Evolutionary conservation across 2,797 vertebrate species (phyloP).

Genomic region (Malacoctenus gilli): DNA sequence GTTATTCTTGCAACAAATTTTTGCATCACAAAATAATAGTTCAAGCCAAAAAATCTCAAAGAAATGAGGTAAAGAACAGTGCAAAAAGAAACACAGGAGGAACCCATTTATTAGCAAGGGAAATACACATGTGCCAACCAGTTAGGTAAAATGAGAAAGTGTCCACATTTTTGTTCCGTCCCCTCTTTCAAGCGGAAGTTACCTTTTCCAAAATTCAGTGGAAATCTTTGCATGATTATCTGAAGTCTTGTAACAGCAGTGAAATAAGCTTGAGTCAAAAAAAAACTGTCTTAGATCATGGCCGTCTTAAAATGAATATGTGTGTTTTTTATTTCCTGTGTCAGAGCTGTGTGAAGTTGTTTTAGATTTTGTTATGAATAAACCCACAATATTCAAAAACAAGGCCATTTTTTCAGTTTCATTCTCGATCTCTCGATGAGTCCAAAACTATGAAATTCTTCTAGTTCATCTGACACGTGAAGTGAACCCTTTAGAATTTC

Average conservation of each 20-base stretch:
- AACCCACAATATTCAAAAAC: too few relatives aligned
- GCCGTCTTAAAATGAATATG: too few relatives aligned
- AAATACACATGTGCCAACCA: slow-evolving; percentile 43
- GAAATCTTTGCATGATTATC: neutral
- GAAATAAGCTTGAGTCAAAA: neutral
- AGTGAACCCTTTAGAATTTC: too few relatives aligned
- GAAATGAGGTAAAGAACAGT: slow-evolving; percentile 9
- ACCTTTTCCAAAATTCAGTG: neutral
- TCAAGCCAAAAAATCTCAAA: slow-evolving; percentile 22
- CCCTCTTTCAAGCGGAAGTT: neutral
- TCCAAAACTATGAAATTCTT: too few relatives aligned
- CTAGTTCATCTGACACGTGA: too few relatives aligned
- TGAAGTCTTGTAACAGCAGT: neutral
- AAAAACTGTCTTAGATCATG: too few relatives aligned
- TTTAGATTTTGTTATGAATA: too few relatives aligned
- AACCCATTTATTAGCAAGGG: slow-evolving; percentile 17
- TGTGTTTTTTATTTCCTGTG: too few relatives aligned
- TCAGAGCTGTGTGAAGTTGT: too few relatives aligned
- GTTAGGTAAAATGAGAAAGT: slow-evolving; percentile 11
- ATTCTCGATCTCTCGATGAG: too few relatives aligned
- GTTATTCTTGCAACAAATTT: slow-evolving; percentile 66
- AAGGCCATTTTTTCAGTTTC: too few relatives aligned
- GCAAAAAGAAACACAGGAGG: slow-evolving; percentile 19
- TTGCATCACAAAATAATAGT: slow-evolving; percentile 53
- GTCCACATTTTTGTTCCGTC: neutral